Percentiles rank a stretch among this genome's conserved stretches.
These are phyloP conservation scores for Pollenia amentaria DNA, from an alignment of 2,888 invertebrate genomes.

Conservation along the genomic window DNA sequence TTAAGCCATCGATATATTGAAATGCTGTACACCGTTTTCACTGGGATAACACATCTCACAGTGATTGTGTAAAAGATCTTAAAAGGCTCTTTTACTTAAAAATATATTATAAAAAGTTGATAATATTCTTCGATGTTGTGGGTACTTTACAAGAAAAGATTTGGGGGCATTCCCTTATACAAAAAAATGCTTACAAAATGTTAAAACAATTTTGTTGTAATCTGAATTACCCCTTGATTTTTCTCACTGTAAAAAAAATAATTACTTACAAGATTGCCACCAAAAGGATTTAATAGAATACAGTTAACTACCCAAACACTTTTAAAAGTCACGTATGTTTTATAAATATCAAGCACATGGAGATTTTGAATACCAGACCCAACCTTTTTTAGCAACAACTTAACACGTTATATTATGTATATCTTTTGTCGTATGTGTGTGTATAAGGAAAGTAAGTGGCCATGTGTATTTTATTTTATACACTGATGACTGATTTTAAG, in stretches of 20 bases:
- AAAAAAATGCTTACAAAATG: not conserved
- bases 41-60: too few relatives aligned
- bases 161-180: too few relatives aligned
- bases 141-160: too few relatives aligned
- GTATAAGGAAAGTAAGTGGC: not conserved
- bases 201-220: not conserved
- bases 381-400: not conserved
- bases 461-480: slow-evolving; percentile 8
- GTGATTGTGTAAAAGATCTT: too few relatives aligned
- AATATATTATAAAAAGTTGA: too few relatives aligned
- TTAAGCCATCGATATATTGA: too few relatives aligned
- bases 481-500: slow-evolving; percentile 28
- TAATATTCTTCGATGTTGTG: too few relatives aligned
- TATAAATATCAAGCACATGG: not conserved
- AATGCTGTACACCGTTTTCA: too few relatives aligned
- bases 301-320: slow-evolving; percentile 17
- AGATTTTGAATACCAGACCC: not conserved
- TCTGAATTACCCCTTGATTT: not conserved
- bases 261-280: not conserved
- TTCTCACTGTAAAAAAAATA: not conserved
- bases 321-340: not conserved
- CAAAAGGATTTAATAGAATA: not conserved
- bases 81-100: too few relatives aligned
- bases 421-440: not conserved
- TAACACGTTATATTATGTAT: not conserved